phyloP scores from a whole-genome alignment of 2,797 vertebrate genomes.

The Molossus molossus region DNA sequence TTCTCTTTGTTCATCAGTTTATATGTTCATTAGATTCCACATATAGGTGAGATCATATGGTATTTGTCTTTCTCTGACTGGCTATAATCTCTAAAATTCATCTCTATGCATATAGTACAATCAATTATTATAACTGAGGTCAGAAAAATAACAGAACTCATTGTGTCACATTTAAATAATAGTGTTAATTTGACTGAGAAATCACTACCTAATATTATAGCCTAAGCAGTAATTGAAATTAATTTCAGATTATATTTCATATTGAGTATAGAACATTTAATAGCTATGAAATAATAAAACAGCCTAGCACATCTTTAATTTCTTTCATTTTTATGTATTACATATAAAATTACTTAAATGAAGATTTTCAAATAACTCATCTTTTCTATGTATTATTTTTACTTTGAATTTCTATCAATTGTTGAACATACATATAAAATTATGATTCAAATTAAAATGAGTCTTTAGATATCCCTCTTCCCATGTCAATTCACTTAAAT shows the following conservation, averaged over 20 bases:
- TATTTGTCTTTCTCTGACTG: background rate
- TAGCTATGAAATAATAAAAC: background rate
- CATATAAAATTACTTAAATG: background rate
- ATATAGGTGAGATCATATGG: background rate
- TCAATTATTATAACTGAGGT: background rate
- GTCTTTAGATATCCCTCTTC: background rate
- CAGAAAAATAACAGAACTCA: background rate
- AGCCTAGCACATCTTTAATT: background rate
- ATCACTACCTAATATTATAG: background rate
- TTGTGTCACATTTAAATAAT: background rate
- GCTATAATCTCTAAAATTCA: constrained; percentile 16
- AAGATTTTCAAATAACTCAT: background rate
- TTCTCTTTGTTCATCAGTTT: background rate
- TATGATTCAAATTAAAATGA: background rate
- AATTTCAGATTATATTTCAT: constrained; percentile 55
- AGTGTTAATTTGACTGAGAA: constrained; percentile 25
- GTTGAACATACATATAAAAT: background rate
- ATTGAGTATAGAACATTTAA: background rate
- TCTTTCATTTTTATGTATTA: background rate
- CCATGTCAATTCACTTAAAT: constrained; percentile 67
- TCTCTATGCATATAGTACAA: background rate
- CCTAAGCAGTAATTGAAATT: background rate
- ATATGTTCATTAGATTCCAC: background rate
- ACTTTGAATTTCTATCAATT: background rate
- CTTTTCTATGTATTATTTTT: background rate